Evolutionary conservation across 2,113 vertebrate species (phyloP), one percentile per base, ranked within the genome.

Genomic region (Pterocles orientalis): DNA sequence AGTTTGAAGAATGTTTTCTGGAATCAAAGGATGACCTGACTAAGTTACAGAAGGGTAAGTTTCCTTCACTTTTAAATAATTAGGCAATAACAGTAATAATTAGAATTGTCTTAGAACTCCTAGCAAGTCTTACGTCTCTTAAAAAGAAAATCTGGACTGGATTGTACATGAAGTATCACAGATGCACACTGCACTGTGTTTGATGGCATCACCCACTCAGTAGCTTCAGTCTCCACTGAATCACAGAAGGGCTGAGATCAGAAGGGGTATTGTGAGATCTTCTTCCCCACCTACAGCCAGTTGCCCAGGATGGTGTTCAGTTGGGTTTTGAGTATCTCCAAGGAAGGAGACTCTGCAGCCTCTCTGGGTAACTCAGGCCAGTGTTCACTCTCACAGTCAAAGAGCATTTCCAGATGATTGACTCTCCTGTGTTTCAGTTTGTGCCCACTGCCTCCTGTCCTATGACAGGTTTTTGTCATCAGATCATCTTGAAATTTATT

Each of bases 1-100:
- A 98, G 97, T 98, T 97, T 96, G 97, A 97, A 94, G 97, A 97
- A 93, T 18, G 87, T 53, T 91, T 65, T 47, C 23, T 96, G 61
- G 85, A 97, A 92, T 92, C 80, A 61, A 93, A 82, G n/a, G 92
- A 93, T 80, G 95, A 95, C 36, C 84, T 98, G 62, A 60, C 19
- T 66, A 97, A 96, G 31, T 76, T 97, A 92, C 86, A 28, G 62
- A 83, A 94, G 6, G 70, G 97, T 97, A 82, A 97, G 94, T 64
- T 76, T 66, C 33, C 51, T 54, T 78, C 18, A 31, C 4, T 66
- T 82, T 25, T 70, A 57, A 26, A 43, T 54, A 51, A 60, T 24
- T 45, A 24, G 10, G 4, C 18, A 34, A 29, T 7, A 47, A 16
- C 14, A 36, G 5, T 12, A 14, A 23, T 12, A 17, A 18, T 26